These are phyloP conservation scores for Anorthoa munda DNA, from an alignment of 2,888 invertebrate species.

Conservation along the genomic window DNA sequence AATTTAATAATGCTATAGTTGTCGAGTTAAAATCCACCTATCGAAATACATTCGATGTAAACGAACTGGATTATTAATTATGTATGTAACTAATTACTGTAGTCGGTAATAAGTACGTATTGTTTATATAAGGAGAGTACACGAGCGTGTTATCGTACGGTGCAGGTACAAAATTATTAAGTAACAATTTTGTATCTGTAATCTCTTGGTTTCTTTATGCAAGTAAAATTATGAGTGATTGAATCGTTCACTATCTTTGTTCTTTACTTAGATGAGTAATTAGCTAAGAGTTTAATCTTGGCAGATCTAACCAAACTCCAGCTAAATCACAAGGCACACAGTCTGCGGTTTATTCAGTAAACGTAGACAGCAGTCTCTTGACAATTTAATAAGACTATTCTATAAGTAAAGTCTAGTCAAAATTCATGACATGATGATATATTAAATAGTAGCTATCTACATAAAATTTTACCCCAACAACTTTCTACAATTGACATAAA, in stretches of 20 bases:
- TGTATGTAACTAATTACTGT: conserved; percentile 41
- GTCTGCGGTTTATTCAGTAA: conserved; percentile 28
- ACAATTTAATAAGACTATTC: not conserved
- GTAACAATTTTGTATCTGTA: conserved; percentile 10
- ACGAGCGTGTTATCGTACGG: conserved; percentile 43
- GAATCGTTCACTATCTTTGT: not conserved
- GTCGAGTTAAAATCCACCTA: conserved; percentile 7
- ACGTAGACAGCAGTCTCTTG: conserved; percentile 17
- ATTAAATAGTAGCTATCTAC: not conserved
- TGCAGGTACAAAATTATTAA: conserved; percentile 26
- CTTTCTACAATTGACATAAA: conserved; percentile 16
- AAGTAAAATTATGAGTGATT: not conserved
- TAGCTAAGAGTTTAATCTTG: conserved; percentile 16
- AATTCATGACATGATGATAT: not conserved
- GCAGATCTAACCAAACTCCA: not conserved
- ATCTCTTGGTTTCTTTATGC: not conserved
- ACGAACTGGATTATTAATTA: conserved; percentile 33
- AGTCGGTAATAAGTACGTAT: conserved; percentile 24
- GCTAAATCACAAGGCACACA: conserved; percentile 18
- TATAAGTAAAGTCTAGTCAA: not conserved
- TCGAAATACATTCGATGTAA: conserved; percentile 15
- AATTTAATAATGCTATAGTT: conserved; percentile 18
- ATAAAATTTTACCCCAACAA: not conserved
- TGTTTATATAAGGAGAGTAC: conserved; percentile 43
- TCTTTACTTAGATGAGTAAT: not conserved